phyloP scores from a whole-genome alignment of 2,888 invertebrate genomes.

The Amitus sp. region DNA sequence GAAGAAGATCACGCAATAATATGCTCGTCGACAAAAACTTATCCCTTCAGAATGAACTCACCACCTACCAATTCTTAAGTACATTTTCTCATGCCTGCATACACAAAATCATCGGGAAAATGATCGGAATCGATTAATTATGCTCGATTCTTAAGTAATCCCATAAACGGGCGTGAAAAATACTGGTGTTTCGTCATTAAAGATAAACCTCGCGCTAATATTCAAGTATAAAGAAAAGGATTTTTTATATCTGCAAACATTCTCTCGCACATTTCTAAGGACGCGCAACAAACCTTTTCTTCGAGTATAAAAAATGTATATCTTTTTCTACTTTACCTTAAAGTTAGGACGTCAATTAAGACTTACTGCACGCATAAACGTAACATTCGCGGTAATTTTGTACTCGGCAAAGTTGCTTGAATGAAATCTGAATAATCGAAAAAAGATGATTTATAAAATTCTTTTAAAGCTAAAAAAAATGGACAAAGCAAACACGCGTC shows the following conservation, averaged over 20 bases:
- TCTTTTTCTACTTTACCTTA: neutral
- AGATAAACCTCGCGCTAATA: slow-evolving; percentile 33
- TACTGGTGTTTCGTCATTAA: slow-evolving; percentile 58
- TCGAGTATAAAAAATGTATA: slow-evolving; percentile 2
- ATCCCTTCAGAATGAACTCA: no score
- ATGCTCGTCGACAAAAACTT: no score
- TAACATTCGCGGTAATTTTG: no score
- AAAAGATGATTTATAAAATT: no score
- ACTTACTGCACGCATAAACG: neutral
- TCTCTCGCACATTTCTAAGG: slow-evolving; percentile 17
- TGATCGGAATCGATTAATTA: no score
- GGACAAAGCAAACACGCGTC: no score
- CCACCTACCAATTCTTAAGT: slow-evolving; percentile 54
- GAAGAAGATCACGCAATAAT: no score
- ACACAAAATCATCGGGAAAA: no score
- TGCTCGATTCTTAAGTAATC: slow-evolving; percentile 61
- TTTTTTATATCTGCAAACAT: slow-evolving; percentile 27
- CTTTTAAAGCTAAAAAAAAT: no score
- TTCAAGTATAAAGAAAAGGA: neutral
- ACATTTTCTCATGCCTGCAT: no score
- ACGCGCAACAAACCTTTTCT: neutral
- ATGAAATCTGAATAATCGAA: no score
- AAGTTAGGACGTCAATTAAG: neutral
- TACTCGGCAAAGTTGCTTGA: neutral
- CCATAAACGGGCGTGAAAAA: slow-evolving; percentile 61